Conservation (phyloP, 2,797 vertebrate species). For the Urocyon cinereoargenteus region DNA sequence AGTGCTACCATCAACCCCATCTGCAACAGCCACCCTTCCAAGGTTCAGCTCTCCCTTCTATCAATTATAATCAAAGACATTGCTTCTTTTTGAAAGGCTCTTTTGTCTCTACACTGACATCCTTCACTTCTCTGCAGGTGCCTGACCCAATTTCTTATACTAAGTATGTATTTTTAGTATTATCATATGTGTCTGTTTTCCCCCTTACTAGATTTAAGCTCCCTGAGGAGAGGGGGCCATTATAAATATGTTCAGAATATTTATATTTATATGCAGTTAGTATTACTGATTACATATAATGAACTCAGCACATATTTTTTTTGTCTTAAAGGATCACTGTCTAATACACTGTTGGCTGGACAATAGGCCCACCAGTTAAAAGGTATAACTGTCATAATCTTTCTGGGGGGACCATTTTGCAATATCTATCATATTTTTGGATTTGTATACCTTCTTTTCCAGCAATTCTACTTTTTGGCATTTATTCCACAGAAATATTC, state of each 20-base stretch:
- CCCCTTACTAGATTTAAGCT: conserved; percentile 14
- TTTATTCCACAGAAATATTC: neutral
- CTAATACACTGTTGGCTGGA: neutral
- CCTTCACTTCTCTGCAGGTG: neutral
- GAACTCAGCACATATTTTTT: neutral
- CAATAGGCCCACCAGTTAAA: neutral
- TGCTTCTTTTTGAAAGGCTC: neutral
- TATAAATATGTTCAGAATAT: neutral
- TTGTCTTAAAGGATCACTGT: neutral
- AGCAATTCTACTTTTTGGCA: neutral
- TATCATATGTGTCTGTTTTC: neutral
- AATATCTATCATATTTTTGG: neutral
- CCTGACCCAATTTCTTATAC: too few relatives aligned
- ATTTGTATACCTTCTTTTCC: neutral
- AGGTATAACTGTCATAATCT: neutral
- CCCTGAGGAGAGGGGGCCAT: neutral
- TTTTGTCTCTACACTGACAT: neutral
- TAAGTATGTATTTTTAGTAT: too few relatives aligned
- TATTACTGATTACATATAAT: neutral
- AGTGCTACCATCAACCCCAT: neutral
- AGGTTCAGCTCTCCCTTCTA: neutral
- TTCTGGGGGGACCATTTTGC: neutral
- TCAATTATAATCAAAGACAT: neutral
- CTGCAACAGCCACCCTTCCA: neutral
- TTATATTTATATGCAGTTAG: neutral